Base-by-base conservation (phyloP, 1,140 invertebrate genomes). In the Copidosoma floridanum region DNA sequence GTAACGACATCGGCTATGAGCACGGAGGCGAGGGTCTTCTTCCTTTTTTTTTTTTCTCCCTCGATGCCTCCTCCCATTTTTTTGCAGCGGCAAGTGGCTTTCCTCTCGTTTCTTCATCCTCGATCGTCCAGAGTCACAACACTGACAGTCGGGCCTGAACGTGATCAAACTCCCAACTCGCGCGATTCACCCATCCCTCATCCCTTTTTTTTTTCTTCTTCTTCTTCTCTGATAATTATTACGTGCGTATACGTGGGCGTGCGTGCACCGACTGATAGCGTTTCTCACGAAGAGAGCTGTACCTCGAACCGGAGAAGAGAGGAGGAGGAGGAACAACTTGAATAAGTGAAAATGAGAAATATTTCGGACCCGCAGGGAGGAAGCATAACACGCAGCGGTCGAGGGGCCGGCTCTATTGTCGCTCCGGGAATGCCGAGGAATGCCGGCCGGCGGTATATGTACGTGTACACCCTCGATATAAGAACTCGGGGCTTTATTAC, bases 1-100 rank as follows among this genome's bases (percentile, higher is more conserved):
- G 50, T 63, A 63, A 63, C 59, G 59, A 63, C 51, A 46, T 58
- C 55, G 59, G 48, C n/a, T n/a, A n/a, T n/a, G 40, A 18, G n/a
- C n/a, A n/a, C n/a, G n/a, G n/a, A n/a, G n/a, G n/a, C n/a, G n/a
- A n/a, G n/a, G n/a, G n/a, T n/a, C n/a, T n/a, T n/a, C n/a, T n/a
- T n/a, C n/a, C n/a, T n/a, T n/a, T n/a, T n/a, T n/a, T n/a, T n/a
- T n/a, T n/a, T n/a, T n/a, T n/a, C n/a, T n/a, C n/a, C n/a, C n/a
- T n/a, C n/a, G n/a, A n/a, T n/a, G n/a, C n/a, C n/a, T n/a, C n/a
- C n/a, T n/a, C n/a, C n/a, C n/a, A n/a, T n/a, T n/a, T n/a, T n/a
- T n/a, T n/a, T n/a, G 11, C 46, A 46, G 56, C 26, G 18, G 46
- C 46, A 48, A 48, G 46, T 48, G 46, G 46, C 26, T 21, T 23